A percentile compares a stretch with the other conserved stretches of the same genome.
phyloP scores from a whole-genome alignment of 2,888 invertebrate species.

The Urechis unicinctus region DNA sequence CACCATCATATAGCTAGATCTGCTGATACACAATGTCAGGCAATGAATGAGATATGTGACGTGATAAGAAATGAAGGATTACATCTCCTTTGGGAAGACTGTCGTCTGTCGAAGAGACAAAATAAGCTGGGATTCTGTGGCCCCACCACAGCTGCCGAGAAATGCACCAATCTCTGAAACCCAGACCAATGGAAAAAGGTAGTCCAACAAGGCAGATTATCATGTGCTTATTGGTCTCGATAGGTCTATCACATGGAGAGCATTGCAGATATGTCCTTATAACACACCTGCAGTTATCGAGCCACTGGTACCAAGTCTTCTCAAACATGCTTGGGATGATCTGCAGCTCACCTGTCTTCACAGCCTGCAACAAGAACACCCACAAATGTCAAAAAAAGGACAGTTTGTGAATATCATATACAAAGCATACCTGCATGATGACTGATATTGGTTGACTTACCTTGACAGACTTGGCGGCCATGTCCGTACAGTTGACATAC shows the following conservation, averaged over 20 bases:
- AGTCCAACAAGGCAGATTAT: neutral
- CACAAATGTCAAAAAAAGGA: neutral
- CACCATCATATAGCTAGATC: neutral
- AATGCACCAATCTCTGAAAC: conserved; percentile 89
- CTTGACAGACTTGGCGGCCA: conserved; percentile 80
- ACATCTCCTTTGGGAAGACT: conserved; percentile 42
- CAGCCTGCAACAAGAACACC: conserved; percentile 54
- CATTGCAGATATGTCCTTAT: neutral
- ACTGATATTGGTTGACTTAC: conserved; percentile 25
- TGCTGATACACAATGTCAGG: too few relatives aligned
- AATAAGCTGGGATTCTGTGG: conserved; percentile 92
- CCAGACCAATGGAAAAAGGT: neutral
- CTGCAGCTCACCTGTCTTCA: conserved; percentile 71
- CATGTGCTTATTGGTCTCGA: neutral
- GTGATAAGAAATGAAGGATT: neutral
- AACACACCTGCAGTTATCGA: conserved; percentile 74
- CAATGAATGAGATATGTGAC: too few relatives aligned
- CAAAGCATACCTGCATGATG: too few relatives aligned
- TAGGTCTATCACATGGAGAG: neutral
- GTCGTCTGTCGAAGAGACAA: conserved; percentile 58
- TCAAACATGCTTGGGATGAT: conserved; percentile 86
- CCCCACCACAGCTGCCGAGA: conserved; percentile 99
- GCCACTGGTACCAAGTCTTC: conserved; percentile 93
- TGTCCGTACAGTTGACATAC: conserved; percentile 81
- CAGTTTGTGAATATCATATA: too few relatives aligned